phyloP scores from a whole-genome alignment of 1,140 invertebrate species.

The Acyrthosiphon pisum region DNA sequence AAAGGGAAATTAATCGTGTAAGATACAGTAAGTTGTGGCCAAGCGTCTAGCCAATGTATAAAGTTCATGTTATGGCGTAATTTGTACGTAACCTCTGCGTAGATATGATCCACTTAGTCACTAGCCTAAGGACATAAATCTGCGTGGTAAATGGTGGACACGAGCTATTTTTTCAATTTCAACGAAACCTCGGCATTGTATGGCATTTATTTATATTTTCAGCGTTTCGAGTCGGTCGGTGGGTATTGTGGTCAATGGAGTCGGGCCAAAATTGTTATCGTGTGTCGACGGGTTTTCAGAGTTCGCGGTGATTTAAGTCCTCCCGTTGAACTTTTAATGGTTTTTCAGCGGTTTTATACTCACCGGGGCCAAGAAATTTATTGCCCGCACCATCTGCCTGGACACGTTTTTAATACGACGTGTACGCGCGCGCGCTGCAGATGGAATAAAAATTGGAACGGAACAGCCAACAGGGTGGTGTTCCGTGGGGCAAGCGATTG shows the following conservation, averaged over 20 bases:
- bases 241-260: conserved; percentile 47
- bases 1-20: background rate
- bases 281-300: conserved; percentile 48
- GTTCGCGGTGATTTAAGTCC: conserved; percentile 52
- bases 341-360: conserved; percentile 47
- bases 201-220: conserved; percentile 30
- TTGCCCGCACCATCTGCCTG: conserved; percentile 7
- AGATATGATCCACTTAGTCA: conserved; percentile 33
- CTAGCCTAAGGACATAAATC: background rate
- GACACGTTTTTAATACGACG: conserved; percentile 51
- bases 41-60: background rate
- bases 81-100: background rate
- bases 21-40: background rate
- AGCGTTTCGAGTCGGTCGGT: background rate
- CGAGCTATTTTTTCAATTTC: conserved; percentile 17
- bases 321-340: conserved; percentile 56
- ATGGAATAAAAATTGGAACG: background rate
- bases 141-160: background rate
- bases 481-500: background rate
- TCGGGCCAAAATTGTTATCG: conserved; percentile 55
- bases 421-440: background rate
- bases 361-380: conserved; percentile 45
- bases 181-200: background rate
- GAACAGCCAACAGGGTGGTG: background rate
- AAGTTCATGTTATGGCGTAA: background rate